Conservation (phyloP, 2,888 invertebrate species). For the Clanis bilineata region DNA sequence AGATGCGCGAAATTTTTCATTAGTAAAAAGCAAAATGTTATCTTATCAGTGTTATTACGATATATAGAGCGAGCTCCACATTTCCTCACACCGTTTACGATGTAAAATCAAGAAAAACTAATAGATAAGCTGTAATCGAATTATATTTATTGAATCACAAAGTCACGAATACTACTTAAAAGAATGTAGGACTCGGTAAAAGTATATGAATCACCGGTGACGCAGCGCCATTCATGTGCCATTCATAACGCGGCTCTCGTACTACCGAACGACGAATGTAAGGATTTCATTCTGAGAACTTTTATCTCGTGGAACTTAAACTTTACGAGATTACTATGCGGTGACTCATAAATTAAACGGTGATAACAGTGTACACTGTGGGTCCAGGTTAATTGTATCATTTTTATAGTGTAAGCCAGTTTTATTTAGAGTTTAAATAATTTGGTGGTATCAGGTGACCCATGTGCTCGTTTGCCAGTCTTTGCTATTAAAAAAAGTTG, state of each 20-base stretch:
- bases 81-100: too few species aligned
- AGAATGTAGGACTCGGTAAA: constrained; percentile 30
- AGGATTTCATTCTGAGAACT: constrained; percentile 41
- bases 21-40: too few species aligned
- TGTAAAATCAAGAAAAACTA: background rate
- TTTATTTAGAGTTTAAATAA: background rate
- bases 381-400: background rate
- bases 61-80: too few species aligned
- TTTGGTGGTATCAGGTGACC: background rate
- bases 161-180: constrained; percentile 3
- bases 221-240: constrained; percentile 46
- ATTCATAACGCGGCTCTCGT: constrained; percentile 39
- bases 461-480: too few species aligned
- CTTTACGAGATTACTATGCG: constrained; percentile 7
- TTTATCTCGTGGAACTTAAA: constrained; percentile 38
- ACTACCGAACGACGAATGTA: constrained; percentile 38
- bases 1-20: too few species aligned
- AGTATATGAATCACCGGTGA: constrained; percentile 38
- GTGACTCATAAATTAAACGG: constrained; percentile 11
- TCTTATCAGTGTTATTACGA: too few species aligned
- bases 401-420: too few species aligned
- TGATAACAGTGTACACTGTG: background rate
- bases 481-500: too few species aligned
- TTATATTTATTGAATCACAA: background rate
- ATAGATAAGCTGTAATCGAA: background rate